phyloP scores from a whole-genome alignment of 2,113 vertebrate genomes.

The Nesoenas mayeri region DNA sequence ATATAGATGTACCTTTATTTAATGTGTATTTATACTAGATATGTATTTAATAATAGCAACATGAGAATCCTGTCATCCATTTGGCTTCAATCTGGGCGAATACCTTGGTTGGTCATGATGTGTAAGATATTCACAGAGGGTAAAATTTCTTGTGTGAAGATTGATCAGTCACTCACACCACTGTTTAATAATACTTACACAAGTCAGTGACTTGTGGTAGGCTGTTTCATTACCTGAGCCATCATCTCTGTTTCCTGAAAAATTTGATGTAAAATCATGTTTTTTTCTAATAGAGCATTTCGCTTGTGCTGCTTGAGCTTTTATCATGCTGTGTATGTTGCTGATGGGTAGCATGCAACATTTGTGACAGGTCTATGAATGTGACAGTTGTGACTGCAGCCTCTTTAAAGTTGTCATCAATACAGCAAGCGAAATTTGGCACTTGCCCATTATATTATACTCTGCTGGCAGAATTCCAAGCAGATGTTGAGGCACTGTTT shows the following conservation, averaged over 20 bases:
- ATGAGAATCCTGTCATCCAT: background rate
- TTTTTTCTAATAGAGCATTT: background rate
- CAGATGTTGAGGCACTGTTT: background rate
- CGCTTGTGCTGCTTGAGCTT: background rate
- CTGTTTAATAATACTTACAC: background rate
- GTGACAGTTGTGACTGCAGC: background rate
- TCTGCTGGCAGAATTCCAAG: background rate
- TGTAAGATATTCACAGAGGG: background rate
- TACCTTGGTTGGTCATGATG: background rate
- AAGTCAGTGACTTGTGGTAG: background rate
- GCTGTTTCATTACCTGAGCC: background rate
- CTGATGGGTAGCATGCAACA: rapidly evolving
- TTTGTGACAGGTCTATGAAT: background rate
- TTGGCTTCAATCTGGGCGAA: background rate
- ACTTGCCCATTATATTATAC: background rate
- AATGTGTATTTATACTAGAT: background rate
- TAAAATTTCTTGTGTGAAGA: background rate
- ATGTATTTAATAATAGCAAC: background rate
- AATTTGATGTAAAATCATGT: background rate
- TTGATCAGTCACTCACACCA: rapidly evolving
- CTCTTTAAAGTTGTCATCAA: background rate
- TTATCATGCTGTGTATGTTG: background rate
- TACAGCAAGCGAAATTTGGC: rapidly evolving
- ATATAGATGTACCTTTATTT: background rate
- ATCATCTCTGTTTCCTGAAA: background rate